Conservation (phyloP, 2,888 invertebrate genomes). For the Phengaris arion region DNA sequence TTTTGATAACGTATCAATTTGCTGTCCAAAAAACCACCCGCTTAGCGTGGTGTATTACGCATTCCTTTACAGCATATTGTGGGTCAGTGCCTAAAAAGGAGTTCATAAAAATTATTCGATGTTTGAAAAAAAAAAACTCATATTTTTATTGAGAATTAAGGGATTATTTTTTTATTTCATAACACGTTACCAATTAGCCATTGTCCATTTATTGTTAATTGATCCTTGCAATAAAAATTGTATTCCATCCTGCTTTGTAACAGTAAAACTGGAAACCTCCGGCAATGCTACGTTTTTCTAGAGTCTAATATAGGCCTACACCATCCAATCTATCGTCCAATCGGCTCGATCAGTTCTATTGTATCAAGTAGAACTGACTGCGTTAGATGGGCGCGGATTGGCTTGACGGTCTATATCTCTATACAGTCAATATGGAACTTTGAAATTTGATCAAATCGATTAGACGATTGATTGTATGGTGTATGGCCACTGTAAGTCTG, state of each 20-base stretch:
- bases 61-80: neutral
- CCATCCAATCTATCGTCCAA: too few species aligned
- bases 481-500: too few species aligned
- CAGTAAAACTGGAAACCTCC: neutral
- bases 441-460: too few species aligned
- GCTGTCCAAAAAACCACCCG: neutral
- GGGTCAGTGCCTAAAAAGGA: too few species aligned
- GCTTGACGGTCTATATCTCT: neutral
- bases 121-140: too few species aligned
- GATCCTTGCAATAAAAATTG: conserved; percentile 1
- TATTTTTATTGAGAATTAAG: neutral
- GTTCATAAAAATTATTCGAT: too few species aligned
- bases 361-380: too few species aligned
- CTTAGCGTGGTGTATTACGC: neutral
- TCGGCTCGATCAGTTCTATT: too few species aligned
- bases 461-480: too few species aligned
- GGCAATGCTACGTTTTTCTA: neutral
- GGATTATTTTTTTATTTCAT: neutral
- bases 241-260: conserved; percentile 5
- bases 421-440: too few species aligned
- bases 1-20: conserved; percentile 29
- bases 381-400: too few species aligned
- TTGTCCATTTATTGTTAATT: conserved; percentile 1
- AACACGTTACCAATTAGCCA: conserved; percentile 6
- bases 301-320: too few species aligned